Base-by-base conservation (phyloP, 2,797 vertebrate genomes). In the Miichthys miiuy region DNA sequence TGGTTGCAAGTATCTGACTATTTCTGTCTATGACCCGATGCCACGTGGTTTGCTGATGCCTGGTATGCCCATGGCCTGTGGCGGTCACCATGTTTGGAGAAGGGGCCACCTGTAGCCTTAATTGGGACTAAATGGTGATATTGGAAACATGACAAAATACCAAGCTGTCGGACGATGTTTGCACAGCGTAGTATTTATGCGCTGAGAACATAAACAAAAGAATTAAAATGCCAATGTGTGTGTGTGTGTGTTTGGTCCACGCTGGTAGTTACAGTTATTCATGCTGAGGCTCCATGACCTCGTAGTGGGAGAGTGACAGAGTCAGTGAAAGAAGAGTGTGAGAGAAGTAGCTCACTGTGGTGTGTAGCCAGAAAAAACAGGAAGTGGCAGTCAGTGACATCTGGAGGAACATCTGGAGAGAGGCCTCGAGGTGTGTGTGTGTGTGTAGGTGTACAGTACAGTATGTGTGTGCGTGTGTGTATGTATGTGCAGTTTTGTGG, bases 351-450 rank as follows among this genome's bases (percentile, higher is more conserved):
- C 23, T 87, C 2, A 48, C 46, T 27, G 64, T 60, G 69, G 65
- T 72, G 71, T 65, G 68, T 34, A 41, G 83, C 68, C 63, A 58
- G 68, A 74, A 84, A 84, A 88, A 88, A 81, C 91, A 93, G 90
- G 90, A 93, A 93, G 91, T 91, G 82, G 83, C 80, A 78, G 80
- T 56, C 85, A 66, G 72, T 89, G 86, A 89, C 92, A 93, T 93
- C 88, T 93, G 92, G 91, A 88, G 87, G 72, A 87, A 92, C 92
- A 93, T 94, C 91, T 92, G 93, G 90, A 89, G 60, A 61, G 64
- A 75, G 81, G 89, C 89, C 79, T 82, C 0, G 48, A 88, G 79
- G 79, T 80, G 88, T 83, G 83, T 78, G 80, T 57, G 76, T 34
- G 54, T 63, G 66, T 12, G 71, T 65, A 7, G 21, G 50, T 51